Conservation (phyloP, 2,113 vertebrate species). For the Stigmatopora argus region DNA sequence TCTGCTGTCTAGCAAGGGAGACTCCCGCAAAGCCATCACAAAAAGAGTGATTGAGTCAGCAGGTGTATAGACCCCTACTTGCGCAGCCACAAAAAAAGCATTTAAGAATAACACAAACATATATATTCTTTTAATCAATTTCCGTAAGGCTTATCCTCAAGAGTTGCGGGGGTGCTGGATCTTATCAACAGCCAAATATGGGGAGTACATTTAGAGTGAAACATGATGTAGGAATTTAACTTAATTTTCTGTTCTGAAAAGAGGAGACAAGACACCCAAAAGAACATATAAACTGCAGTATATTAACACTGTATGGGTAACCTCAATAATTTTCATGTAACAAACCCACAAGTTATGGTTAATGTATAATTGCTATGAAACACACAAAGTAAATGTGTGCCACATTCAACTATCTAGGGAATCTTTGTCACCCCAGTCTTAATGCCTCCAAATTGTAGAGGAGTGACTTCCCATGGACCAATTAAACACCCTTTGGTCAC, state of each 20-base stretch:
- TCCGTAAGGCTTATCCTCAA: too few relatives aligned
- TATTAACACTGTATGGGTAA: too few relatives aligned
- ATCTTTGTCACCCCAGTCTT: slow-evolving; percentile 47
- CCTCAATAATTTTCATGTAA: too few relatives aligned
- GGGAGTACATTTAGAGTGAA: too few relatives aligned
- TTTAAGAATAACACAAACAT: not conserved
- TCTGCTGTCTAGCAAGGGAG: slow-evolving; percentile 31
- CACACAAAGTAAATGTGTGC: slow-evolving; percentile 30
- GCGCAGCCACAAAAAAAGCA: slow-evolving; percentile 33
- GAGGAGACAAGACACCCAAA: too few relatives aligned
- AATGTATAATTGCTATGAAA: slow-evolving; percentile 49
- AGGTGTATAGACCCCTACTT: slow-evolving; percentile 42
- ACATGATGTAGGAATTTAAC: too few relatives aligned
- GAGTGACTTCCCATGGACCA: slow-evolving; percentile 30
- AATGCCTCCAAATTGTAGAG: slow-evolving; percentile 16
- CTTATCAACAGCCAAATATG: too few relatives aligned
- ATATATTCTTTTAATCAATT: too few relatives aligned
- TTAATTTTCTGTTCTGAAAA: too few relatives aligned
- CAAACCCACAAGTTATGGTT: not conserved
- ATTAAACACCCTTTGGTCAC: slow-evolving; percentile 49
- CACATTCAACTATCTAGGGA: slow-evolving; percentile 49
- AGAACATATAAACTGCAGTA: too few relatives aligned
- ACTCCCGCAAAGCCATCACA: slow-evolving; percentile 55
- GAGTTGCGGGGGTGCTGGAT: too few relatives aligned
- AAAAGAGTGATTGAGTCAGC: slow-evolving; percentile 57